Conservation (phyloP, 2,113 vertebrate genomes). For the Regulus satrapa region DNA sequence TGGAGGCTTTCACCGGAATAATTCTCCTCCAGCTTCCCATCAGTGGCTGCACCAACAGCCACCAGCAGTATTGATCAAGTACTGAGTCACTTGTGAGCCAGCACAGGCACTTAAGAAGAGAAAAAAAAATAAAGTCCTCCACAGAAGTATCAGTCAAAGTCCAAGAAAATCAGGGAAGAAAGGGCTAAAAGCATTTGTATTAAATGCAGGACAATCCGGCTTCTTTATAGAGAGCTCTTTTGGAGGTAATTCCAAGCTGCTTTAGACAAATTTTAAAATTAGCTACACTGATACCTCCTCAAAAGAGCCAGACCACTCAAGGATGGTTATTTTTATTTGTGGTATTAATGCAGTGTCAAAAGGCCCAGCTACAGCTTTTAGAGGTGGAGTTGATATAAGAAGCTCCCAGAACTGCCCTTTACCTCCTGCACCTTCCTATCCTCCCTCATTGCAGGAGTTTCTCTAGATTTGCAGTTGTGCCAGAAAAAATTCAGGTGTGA, state of each 20-base stretch:
- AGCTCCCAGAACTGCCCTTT: not conserved
- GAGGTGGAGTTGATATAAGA: not conserved
- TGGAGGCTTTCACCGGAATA: not conserved
- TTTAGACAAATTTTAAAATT: not conserved
- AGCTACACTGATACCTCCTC: not conserved
- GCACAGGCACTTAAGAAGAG: not conserved
- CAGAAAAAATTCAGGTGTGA: not conserved
- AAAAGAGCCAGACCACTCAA: not conserved
- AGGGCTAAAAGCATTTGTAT: not conserved
- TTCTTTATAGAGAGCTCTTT: not conserved
- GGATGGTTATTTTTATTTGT: not conserved
- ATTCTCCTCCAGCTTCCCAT: not conserved
- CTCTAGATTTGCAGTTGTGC: not conserved
- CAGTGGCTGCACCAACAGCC: not conserved
- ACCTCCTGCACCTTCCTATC: not conserved
- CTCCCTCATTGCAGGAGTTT: accelerated
- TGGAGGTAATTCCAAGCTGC: not conserved
- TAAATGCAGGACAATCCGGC: not conserved
- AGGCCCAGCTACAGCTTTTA: not conserved
- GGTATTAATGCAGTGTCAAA: not conserved
- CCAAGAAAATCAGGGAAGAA: conserved; percentile 4
- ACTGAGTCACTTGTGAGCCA: conserved; percentile 19
- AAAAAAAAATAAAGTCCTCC: not conserved
- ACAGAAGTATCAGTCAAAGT: conserved; percentile 28
- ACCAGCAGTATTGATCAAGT: conserved; percentile 36